Conservation (phyloP, 1,140 invertebrate species). For the Octopus sinensis region DNA sequence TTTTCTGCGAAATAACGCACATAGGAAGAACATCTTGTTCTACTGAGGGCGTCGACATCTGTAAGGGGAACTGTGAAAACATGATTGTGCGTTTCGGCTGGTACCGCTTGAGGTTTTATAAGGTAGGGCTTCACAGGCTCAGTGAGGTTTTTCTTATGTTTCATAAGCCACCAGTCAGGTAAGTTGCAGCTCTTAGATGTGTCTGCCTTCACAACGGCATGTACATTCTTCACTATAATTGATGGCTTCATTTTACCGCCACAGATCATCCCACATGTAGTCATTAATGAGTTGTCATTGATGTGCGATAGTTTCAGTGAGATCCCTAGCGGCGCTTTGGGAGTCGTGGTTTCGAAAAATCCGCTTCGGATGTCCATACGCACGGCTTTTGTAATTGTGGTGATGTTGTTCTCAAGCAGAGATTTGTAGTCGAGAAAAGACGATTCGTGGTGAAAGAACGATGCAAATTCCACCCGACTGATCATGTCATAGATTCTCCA, state of each 20-base stretch:
- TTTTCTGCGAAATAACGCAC: constrained; percentile 37
- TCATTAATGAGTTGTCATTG: constrained; percentile 36
- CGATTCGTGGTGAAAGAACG: constrained; percentile 30
- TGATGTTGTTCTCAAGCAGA: constrained; percentile 29
- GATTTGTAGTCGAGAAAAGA: constrained; percentile 34
- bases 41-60: constrained; percentile 34
- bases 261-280: constrained; percentile 30
- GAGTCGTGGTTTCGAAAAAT: constrained; percentile 39
- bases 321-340: constrained; percentile 39
- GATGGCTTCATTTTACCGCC: constrained; percentile 36
- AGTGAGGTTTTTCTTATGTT: constrained; percentile 21
- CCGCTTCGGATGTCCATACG: constrained; percentile 34
- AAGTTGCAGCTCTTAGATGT: constrained; percentile 21
- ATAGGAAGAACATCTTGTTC: constrained; percentile 41
- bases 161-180: constrained; percentile 39
- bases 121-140: neutral
- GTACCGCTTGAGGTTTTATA: constrained; percentile 21
- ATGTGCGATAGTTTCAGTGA: constrained; percentile 30
- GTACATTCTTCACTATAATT: constrained; percentile 30
- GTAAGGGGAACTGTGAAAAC: constrained; percentile 33
- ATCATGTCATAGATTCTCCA: constrained; percentile 42
- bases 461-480: constrained; percentile 36
- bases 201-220: constrained; percentile 31
- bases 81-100: constrained; percentile 24
- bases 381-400: constrained; percentile 34